Base-by-base conservation (phyloP, 2,113 vertebrate species). In the Varanus salvator region DNA sequence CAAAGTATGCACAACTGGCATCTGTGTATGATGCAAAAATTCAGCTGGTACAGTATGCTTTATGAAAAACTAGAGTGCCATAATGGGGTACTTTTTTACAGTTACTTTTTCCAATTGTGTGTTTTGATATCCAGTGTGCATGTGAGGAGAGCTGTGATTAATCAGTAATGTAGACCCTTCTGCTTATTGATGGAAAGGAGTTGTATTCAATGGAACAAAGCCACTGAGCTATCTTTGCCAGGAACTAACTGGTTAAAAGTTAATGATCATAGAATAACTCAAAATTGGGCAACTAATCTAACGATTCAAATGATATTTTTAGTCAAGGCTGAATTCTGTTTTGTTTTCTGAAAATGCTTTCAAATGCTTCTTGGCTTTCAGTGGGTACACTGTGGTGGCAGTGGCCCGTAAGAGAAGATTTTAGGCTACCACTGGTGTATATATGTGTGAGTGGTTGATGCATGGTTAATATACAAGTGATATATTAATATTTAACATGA, bases 251-350 rank as follows among this genome's bases (percentile, higher is more conserved):
- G 8, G 54, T n/a, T 69, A 66, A 91, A 69, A 57, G 27, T 83
- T 87, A 83, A 83, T 38, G 64, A 90, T 57, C 50, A 87, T 11
- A 69, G n/a, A 87, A 91, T 87, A 91, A 84, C 87, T 71, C 29
- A 69, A 68, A 87, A 71, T 44, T 71, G 82, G 52, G n/a, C 38
- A 27, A 75, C 75, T 66, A 34, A 54, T 83, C 77, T 78, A 75
- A 71, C 29, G 44, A 52, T 82, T 66, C 68, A n/a, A 76, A 38
- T 23, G 52, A 29, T 87, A 86, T 76, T 89, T 84, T 84, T 52
- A 78, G 72, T 15, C 31, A 85, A 78, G 31, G 74, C 12, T 57
- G 48, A 15, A 31, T 90, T 85, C 81, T 75, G 34, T 85, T 80
- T 31, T 69, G 38, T 80, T 17, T 85, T 54, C 31, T 31, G 21